Percentiles rank a stretch among this genome's conserved stretches.
phyloP scores from a whole-genome alignment of 2,797 vertebrate genomes.

The Poeciliopsis turneri region DNA sequence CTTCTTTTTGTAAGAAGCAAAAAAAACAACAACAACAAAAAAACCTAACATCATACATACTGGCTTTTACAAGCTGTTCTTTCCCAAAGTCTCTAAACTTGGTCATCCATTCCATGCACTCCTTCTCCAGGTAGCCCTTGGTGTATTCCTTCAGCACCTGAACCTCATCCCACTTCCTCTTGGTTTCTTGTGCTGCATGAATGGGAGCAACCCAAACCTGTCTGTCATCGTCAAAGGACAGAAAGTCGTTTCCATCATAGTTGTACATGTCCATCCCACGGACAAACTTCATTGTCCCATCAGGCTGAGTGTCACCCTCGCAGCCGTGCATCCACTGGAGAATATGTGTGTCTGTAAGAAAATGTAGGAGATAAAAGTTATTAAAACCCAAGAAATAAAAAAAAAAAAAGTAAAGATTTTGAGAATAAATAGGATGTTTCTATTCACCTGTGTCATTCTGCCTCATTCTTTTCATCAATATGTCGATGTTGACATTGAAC shows the following conservation, averaged over 20 bases:
- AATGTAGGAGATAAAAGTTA: fast-evolving
- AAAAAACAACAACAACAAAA: background rate
- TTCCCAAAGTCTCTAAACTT: slow-evolving; percentile 31
- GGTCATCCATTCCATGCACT: slow-evolving; percentile 75
- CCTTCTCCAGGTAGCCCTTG: slow-evolving; percentile 76
- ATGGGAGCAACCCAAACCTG: slow-evolving; percentile 61
- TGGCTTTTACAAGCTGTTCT: fast-evolving
- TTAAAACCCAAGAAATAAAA: background rate
- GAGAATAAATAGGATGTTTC: background rate
- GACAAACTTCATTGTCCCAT: fast-evolving
- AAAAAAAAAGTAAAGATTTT: background rate
- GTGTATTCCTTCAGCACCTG: slow-evolving; percentile 79
- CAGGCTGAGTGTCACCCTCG: fast-evolving
- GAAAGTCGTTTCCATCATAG: slow-evolving; percentile 72
- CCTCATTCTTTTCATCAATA: slow-evolving; percentile 63
- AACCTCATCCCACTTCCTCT: slow-evolving; percentile 74
- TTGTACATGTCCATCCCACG: slow-evolving; percentile 61
- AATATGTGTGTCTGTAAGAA: slow-evolving; percentile 43
- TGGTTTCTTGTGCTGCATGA: slow-evolving; percentile 4
- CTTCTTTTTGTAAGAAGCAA: no score
- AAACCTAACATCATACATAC: slow-evolving; percentile 39
- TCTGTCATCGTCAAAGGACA: slow-evolving; percentile 47
- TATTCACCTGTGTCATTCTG: slow-evolving; percentile 48
- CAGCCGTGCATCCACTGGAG: slow-evolving; percentile 80
- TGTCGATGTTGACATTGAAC: slow-evolving; percentile 76